Conservation (phyloP, 2,797 vertebrate species). For the Sitta carolinensis region DNA sequence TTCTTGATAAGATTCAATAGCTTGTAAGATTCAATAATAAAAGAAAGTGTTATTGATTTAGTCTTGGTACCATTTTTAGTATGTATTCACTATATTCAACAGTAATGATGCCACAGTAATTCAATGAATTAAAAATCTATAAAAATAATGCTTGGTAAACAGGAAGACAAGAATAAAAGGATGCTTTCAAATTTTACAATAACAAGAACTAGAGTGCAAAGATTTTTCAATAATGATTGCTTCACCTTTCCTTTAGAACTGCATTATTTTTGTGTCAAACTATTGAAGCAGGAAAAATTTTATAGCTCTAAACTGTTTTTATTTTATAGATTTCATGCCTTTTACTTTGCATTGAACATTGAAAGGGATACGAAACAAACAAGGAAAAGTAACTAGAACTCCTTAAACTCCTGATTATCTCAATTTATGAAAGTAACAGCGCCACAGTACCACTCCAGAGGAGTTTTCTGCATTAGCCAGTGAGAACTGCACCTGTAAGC, state of each 20-base stretch:
- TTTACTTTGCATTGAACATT: constrained; percentile 49
- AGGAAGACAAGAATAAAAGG: background rate
- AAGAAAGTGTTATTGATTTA: background rate
- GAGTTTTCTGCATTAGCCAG: background rate
- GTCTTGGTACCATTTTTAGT: background rate
- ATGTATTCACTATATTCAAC: background rate
- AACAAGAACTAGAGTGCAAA: background rate
- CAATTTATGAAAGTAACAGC: constrained; percentile 20
- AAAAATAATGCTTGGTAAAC: background rate
- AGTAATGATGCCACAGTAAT: background rate
- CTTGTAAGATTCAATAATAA: background rate
- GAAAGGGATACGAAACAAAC: constrained; percentile 55
- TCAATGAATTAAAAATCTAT: background rate
- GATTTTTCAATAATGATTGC: constrained; percentile 23
- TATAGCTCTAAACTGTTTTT: constrained; percentile 50
- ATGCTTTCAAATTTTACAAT: background rate
- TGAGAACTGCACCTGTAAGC: background rate
- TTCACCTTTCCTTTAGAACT: background rate
- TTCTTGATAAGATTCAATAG: background rate
- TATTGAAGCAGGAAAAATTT: constrained; percentile 24
- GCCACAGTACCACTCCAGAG: background rate
- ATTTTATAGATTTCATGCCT: constrained; percentile 41
- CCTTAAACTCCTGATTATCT: background rate
- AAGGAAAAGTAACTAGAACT: constrained; percentile 15
- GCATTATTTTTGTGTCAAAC: constrained; percentile 43